These are phyloP conservation scores for Gopherus evgoodei DNA, from an alignment of 2,113 vertebrate genomes.

Conservation along the genomic window DNA sequence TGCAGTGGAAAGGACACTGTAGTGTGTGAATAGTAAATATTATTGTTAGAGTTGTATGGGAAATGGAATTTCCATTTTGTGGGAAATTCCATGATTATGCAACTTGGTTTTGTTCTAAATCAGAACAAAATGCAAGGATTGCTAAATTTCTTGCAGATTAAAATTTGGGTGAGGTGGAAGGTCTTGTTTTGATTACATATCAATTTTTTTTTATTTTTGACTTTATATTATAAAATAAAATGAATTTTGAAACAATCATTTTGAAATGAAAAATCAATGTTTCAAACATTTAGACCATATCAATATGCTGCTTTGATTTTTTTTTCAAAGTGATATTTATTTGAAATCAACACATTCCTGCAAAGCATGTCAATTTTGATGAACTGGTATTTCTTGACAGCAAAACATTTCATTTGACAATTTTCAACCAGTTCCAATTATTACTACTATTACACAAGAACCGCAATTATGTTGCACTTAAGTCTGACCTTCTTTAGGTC, in stretches of 20 bases:
- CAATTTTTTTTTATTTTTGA: neutral
- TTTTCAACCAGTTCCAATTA: neutral
- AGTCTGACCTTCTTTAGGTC: neutral
- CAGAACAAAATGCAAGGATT: neutral
- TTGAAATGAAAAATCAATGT: neutral
- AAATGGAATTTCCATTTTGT: neutral
- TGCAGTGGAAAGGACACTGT: neutral
- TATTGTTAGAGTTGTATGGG: neutral
- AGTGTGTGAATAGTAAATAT: neutral
- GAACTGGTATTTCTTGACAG: neutral
- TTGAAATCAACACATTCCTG: neutral
- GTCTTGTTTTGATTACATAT: neutral
- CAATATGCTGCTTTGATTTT: neutral
- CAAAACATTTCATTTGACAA: neutral
- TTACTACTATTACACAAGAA: conserved; percentile 40
- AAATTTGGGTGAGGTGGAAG: neutral
- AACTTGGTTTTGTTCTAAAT: neutral
- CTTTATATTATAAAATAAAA: neutral
- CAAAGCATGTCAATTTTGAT: neutral
- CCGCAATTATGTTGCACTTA: neutral
- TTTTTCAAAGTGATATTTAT: neutral
- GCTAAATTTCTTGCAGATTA: neutral
- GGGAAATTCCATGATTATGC: neutral
- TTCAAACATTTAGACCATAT: neutral
- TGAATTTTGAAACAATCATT: neutral